These are phyloP conservation scores for Helleia helle DNA, from an alignment of 2,888 invertebrate genomes.

Conservation along the genomic window DNA sequence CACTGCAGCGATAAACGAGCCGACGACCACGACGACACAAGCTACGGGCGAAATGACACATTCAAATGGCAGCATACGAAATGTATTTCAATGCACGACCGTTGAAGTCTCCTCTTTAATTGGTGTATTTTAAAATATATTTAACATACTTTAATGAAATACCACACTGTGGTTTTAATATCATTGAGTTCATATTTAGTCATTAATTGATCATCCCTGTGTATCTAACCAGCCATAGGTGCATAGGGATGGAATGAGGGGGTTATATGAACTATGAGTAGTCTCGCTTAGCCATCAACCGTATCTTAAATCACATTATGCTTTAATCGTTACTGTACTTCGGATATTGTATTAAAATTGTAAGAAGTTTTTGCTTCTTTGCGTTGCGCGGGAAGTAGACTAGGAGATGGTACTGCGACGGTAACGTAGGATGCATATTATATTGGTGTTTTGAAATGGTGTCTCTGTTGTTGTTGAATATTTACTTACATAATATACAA, in stretches of 20 bases:
- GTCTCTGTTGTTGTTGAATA: conserved; percentile 61
- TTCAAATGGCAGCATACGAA: neutral
- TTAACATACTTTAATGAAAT: neutral
- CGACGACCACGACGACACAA: conserved; percentile 1
- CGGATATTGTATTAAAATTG: conserved; percentile 45
- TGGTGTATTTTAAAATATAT: neutral
- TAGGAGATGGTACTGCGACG: too few species aligned
- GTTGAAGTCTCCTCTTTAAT: neutral
- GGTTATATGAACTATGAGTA: conserved; percentile 16
- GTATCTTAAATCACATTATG: conserved; percentile 32
- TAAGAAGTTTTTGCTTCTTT: conserved; percentile 50
- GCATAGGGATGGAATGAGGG: conserved; percentile 36
- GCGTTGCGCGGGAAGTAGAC: conserved; percentile 41
- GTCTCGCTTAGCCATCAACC: conserved; percentile 18
- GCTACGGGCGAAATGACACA: neutral
- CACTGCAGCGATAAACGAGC: conserved; percentile 49
- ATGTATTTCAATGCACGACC: neutral
- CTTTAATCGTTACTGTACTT: conserved; percentile 66
- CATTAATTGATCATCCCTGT: conserved; percentile 39
- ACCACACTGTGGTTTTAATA: neutral
- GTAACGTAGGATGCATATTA: too few species aligned
- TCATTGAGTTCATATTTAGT: conserved; percentile 18
- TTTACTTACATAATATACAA: conserved; percentile 45
- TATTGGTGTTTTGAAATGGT: conserved; percentile 43
- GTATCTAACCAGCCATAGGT: conserved; percentile 68